Evolutionary conservation across 2,888 invertebrate genomes (phyloP).

Genomic region (Petrolisthes cinctipes): DNA sequence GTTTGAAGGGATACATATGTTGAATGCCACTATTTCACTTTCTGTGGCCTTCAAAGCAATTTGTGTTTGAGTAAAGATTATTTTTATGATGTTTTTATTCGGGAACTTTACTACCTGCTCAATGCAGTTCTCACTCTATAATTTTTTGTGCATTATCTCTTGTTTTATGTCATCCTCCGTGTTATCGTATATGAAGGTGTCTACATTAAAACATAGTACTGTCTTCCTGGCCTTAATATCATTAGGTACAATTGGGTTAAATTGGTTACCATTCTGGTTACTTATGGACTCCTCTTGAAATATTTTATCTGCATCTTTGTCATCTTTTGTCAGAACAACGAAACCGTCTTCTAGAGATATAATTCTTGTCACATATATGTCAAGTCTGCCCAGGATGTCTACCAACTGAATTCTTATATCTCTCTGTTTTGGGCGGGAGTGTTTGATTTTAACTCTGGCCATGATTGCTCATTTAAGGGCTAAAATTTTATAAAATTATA

Average conservation of each 20-base stretch:
- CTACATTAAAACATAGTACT: not conserved
- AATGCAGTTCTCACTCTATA: not conserved
- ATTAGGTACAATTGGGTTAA: not conserved
- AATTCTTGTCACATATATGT: not conserved
- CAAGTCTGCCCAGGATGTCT: too few species aligned
- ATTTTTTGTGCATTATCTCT: not conserved
- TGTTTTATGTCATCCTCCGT: not conserved
- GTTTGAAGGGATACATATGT: not conserved
- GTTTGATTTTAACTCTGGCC: too few species aligned
- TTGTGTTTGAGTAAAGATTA: not conserved
- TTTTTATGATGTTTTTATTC: not conserved
- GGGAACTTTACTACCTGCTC: not conserved
- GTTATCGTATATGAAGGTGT: not conserved
- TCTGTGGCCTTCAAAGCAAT: not conserved
- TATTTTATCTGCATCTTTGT: not conserved
- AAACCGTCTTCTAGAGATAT: not conserved
- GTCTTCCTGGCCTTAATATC: not conserved
- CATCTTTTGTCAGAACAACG: not conserved
- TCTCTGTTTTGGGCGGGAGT: too few species aligned
- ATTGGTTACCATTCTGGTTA: not conserved
- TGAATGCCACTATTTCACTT: not conserved
- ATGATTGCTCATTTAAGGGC: too few species aligned
- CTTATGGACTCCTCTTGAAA: not conserved
- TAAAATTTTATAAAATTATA: too few species aligned
- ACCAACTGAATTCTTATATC: too few species aligned